Conservation (phyloP, 2,113 vertebrate species). For the zebrafish (Danio rerio) region DNA sequence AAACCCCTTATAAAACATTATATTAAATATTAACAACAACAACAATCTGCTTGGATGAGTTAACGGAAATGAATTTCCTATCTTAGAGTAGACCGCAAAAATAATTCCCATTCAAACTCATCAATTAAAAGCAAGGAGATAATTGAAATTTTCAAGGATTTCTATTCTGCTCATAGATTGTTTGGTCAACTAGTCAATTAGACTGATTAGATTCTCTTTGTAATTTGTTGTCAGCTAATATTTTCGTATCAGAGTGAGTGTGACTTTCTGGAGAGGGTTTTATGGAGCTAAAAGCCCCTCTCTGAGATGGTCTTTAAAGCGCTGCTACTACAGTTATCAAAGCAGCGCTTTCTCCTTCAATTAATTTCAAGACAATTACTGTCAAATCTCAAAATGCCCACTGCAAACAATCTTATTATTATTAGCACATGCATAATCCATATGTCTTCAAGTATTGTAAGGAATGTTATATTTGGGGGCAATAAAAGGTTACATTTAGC, state of each 20-base stretch:
- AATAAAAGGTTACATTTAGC: constrained; percentile 9
- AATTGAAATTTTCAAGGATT: background rate
- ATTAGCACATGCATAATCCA: constrained; percentile 1
- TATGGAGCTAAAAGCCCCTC: background rate
- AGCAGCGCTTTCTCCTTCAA: background rate
- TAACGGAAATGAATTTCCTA: too few species aligned
- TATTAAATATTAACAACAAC: too few species aligned
- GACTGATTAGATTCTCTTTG: background rate
- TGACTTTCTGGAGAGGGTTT: background rate
- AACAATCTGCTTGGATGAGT: too few species aligned
- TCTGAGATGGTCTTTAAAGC: background rate
- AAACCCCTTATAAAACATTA: too few species aligned
- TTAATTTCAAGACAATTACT: constrained; percentile 10
- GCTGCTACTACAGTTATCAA: background rate
- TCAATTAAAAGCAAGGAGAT: background rate
- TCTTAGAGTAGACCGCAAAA: too few species aligned
- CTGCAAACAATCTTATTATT: constrained; percentile 1
- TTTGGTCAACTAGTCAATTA: background rate
- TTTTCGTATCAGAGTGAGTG: background rate
- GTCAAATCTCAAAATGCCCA: constrained; percentile 8
- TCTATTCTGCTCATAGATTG: background rate
- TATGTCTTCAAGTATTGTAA: background rate
- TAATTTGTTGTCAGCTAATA: background rate
- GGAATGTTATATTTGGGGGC: background rate
- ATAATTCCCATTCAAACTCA: background rate